phyloP scores from a whole-genome alignment of 2,888 invertebrate genomes.

The Lasioglossum pauxillum region DNA sequence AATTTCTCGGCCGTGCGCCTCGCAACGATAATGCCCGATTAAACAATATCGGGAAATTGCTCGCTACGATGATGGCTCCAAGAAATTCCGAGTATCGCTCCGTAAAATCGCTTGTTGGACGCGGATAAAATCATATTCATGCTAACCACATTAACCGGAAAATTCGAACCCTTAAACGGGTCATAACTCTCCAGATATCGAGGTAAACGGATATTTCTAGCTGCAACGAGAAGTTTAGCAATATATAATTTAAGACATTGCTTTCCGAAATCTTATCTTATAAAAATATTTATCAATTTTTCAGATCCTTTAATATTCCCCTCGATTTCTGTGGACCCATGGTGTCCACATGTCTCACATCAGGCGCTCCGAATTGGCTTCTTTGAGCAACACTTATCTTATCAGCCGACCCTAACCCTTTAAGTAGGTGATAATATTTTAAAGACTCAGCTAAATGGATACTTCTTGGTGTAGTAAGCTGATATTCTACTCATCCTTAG shows the following conservation, averaged over 20 bases:
- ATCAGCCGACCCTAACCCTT: not conserved
- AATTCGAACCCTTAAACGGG: not conserved
- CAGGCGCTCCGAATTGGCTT: not conserved
- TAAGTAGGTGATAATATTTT: not conserved
- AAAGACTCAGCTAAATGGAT: not conserved
- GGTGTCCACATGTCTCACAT: not conserved
- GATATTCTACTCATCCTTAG: not conserved
- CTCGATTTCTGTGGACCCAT: not conserved
- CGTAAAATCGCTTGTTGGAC: not conserved
- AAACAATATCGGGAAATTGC: conserved; percentile 7
- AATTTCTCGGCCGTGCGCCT: not conserved
- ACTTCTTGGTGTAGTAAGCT: not conserved
- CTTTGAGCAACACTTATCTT: not conserved
- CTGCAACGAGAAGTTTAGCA: not conserved
- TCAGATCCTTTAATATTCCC: not conserved
- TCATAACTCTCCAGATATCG: not conserved
- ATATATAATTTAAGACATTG: not conserved
- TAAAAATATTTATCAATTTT: not conserved
- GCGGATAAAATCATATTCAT: not conserved
- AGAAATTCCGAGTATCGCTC: not conserved
- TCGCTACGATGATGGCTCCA: not conserved
- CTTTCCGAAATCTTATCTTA: too few species aligned
- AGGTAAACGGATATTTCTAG: not conserved
- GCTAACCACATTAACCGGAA: not conserved
- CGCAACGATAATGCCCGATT: not conserved